Base-by-base conservation (phyloP, 2,888 invertebrate genomes). In the Apamea monoglypha region DNA sequence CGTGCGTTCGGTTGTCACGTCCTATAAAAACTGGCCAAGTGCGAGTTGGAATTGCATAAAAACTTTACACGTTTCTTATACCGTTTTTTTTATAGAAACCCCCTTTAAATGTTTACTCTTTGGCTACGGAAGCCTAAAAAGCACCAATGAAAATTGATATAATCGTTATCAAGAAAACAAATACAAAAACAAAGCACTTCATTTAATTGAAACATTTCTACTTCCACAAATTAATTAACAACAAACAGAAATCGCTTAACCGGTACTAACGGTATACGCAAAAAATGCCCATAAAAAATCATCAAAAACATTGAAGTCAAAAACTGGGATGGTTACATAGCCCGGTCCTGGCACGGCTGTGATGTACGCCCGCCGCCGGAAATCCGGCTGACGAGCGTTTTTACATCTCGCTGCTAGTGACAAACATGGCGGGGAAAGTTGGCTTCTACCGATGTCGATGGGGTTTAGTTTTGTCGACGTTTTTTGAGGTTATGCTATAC, bases 321-420 rank as follows among this genome's bases (percentile, higher is more conserved):
- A 83, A 80, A 79, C 78, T 85, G 89, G 83, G 88, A 91, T 87
- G 92, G 93, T 93, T 92, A 93, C n/a, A n/a, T 92, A 87, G 89
- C 90, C 87, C 86, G 83, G 86, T 87, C 85, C 87, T 84, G 85
- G 89, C 78, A 78, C 80, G 73, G 79, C 81, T 80, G 82, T 91
- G 91, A 92, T 91, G 89, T 93, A 92, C 88, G 91, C 86, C 78
- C 84, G 88, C 85, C 86, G 83, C 89, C 89, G 92, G 94, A 94
- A 90, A 91, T 92, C 93, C 92, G 94, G 91, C 86, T 90, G 89
- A 90, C 86, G 87, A 87, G 87, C 90, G 91, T 93, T 94, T 94
- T 93, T 92, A 92, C 93, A 92, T 92, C 89, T 90, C 91, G 90
- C 84, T 91, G 90, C 76, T 78, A 74, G 85, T 82, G 84, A 78